Evolutionary conservation across 2,888 invertebrate species (phyloP).

Genomic region (Meta bourneti): DNA sequence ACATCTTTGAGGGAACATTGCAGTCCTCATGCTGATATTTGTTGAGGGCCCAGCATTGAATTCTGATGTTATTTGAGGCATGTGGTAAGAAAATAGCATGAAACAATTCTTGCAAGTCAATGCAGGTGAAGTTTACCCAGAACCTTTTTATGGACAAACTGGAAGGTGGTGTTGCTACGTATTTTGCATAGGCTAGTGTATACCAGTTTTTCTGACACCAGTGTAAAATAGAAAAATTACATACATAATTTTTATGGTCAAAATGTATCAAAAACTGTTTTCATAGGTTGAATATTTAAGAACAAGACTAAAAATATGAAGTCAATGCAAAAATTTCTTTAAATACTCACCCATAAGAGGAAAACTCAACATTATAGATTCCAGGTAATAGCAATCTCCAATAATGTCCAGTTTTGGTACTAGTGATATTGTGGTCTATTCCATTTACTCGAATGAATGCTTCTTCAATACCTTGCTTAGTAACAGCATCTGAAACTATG

Average conservation of each 20-base stretch:
- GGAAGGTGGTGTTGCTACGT: too few relatives aligned
- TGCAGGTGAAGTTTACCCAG: neutral
- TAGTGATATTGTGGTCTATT: constrained; percentile 89
- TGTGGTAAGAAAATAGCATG: neutral
- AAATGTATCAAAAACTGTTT: neutral
- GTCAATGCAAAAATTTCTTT: neutral
- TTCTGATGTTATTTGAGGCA: neutral
- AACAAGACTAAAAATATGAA: constrained; percentile 43
- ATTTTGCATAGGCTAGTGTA: too few relatives aligned
- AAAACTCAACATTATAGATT: constrained; percentile 87
- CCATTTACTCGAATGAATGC: constrained; percentile 89
- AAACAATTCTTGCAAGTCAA: neutral
- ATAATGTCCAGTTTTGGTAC: constrained; percentile 92
- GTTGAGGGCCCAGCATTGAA: too few relatives aligned
- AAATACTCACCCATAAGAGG: constrained; percentile 87
- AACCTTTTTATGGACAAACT: neutral
- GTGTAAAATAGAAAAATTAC: too few relatives aligned
- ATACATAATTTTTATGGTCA: neutral
- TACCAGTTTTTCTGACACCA: too few relatives aligned
- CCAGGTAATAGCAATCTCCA: constrained; percentile 97
- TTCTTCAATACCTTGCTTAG: constrained; percentile 85
- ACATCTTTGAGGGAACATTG: too few relatives aligned
- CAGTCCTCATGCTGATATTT: too few relatives aligned
- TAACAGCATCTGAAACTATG: constrained; percentile 85
- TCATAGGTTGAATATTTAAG: neutral